Base-by-base conservation (phyloP, 1,140 invertebrate species). In the Diorhabda carinulata region DNA sequence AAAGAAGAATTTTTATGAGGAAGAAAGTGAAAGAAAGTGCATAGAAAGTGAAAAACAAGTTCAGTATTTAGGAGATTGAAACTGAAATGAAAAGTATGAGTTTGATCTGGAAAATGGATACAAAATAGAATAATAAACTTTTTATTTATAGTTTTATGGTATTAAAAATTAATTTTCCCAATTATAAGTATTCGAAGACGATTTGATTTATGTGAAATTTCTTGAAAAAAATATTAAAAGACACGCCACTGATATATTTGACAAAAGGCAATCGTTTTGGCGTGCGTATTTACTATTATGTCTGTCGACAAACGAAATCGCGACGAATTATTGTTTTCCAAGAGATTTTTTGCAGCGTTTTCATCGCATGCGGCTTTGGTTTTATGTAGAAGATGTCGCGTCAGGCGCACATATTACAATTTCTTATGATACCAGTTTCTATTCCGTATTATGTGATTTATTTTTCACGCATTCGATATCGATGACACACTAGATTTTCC, bases 371-470 rank as follows among this genome's bases (percentile, higher is more conserved):
- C 41, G 61, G 43, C 43, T 62, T 47, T 62, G 61, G 44, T 43
- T 8, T 62, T 62, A 62, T 62, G 61, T 43, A 8, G 42, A 44
- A 62, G 10, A 62, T 62, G 61, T 47, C 61, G 61, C 43, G 10
- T 62, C 8, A 62, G 43, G 61, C 61, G 43, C n/a, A n/a, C 61
- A 47, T 62, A 62, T 62, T 62, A 62, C 61, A n/a, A 43, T 62
- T 62, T 62, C 61, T 62, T 44, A 62, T 62, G 44, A 62, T 62
- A 62, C 61, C 61, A 8, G 43, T 62, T 62, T 62, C 61, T 43
- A 62, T 62, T 62, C 43, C 42, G 6, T 52, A n/a, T 25, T 44
- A 10, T 62, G 8, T 44, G 61, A 62, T 62, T 62, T 62, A 62
- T 62, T 43, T 62, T 43, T 62, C 43, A 41, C 25, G 41, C 61